phyloP scores from a whole-genome alignment of 2,797 vertebrate species.

The Xenops minutus region DNA sequence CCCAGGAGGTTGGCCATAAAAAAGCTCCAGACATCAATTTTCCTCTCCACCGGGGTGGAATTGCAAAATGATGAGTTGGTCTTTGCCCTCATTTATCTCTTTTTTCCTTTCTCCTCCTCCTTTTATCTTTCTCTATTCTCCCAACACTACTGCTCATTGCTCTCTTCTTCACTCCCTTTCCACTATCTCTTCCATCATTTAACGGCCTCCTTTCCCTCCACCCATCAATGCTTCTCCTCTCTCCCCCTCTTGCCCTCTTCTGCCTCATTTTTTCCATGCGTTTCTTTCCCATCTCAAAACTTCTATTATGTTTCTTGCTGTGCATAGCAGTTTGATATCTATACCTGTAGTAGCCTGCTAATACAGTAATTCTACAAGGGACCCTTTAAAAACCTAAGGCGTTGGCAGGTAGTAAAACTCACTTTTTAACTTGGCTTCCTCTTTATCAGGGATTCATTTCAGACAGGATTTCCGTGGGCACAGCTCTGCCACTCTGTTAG shows the following conservation, averaged over 20 bases:
- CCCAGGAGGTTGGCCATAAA: slow-evolving; percentile 55
- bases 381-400: slow-evolving; percentile 24
- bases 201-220: background rate
- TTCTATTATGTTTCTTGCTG: background rate
- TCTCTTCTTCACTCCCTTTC: background rate
- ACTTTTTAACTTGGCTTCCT: slow-evolving; percentile 32
- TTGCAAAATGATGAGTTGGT: slow-evolving; percentile 61
- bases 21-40: slow-evolving; percentile 58
- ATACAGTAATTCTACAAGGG: slow-evolving; percentile 6
- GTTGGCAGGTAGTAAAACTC: slow-evolving; percentile 8
- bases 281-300: background rate
- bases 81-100: slow-evolving; percentile 59
- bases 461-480: background rate
- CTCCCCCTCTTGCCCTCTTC: background rate
- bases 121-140: slow-evolving; percentile 20
- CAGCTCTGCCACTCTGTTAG: background rate
- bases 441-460: slow-evolving; percentile 46
- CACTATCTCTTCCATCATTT: background rate
- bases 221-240: background rate
- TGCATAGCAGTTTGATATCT: background rate
- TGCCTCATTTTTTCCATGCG: background rate
- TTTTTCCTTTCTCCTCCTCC: slow-evolving; percentile 14
- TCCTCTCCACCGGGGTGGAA: slow-evolving; percentile 26
- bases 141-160: background rate
- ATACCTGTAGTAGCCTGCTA: background rate